Base-by-base conservation (phyloP, 2,113 vertebrate genomes). In the Lucifuga dentata region DNA sequence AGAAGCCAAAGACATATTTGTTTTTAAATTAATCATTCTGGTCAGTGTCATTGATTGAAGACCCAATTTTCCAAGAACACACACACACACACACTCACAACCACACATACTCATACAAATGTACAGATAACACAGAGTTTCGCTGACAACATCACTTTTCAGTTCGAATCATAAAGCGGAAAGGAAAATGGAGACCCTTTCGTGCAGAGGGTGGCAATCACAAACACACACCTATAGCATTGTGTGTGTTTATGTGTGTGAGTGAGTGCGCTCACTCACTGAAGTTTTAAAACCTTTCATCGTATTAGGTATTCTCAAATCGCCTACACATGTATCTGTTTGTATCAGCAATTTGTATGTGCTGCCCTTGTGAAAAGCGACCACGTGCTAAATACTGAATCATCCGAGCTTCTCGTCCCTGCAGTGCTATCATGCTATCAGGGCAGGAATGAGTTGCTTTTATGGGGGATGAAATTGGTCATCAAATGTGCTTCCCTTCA, bases 251-350 rank as follows among this genome's bases (percentile, higher is more conserved):
- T 59, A 66, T 69, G 58, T 80, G n/a, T 40, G 5, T 56, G 16
- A 80, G 48, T 58, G 33, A n/a, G n/a, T n/a, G n/a, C n/a, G n/a
- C n/a, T n/a, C n/a, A n/a, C n/a, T n/a, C n/a, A n/a, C n/a, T n/a
- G n/a, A n/a, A n/a, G n/a, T n/a, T n/a, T 21, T 20, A 21, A 19
- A 45, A 50, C 10, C 11, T n/a, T n/a, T 69, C 55, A 66, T 19
- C 20, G 6, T 48, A 41, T 70, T 12, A 13, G 19, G 8, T 68
- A 46, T 75, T 66, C 53, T 60, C 16, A 41, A 40, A 66, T 69
- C 68, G 67, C 75, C 75, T 63, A 86, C 76, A 46, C 11, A 11
- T 51, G 46, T 82, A 70, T 85, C 78, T 68, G 55, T 85, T 72
- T 88, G 68, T 35, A 45, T 81, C 84, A 72, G 53, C 58, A 32